Percentiles rank a stretch among this genome's conserved stretches.
Conservation (phyloP, 2,797 vertebrate genomes). For the Dendrocincla tyrannina region DNA sequence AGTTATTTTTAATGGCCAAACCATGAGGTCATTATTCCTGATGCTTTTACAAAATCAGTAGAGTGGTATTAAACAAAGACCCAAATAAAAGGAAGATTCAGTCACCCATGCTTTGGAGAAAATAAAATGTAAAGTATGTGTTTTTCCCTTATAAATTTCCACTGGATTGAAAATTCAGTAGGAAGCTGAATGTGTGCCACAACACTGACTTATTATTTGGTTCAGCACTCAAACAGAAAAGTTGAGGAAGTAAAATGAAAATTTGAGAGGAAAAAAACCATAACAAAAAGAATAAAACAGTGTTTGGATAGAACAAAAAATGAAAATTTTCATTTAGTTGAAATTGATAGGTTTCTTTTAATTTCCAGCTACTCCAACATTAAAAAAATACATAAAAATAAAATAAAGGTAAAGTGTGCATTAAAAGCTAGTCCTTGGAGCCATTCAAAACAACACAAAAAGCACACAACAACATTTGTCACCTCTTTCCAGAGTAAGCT, state of each 20-base stretch:
- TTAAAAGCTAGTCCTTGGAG: background rate
- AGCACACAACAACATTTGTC: background rate
- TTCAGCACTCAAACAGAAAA: background rate
- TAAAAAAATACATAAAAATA: too few relatives aligned
- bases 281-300: background rate
- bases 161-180: background rate
- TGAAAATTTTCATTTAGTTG: background rate
- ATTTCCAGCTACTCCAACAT: background rate
- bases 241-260: background rate
- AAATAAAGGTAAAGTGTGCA: fast-evolving
- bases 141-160: background rate
- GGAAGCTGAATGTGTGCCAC: background rate
- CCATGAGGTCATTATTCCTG: conserved; percentile 1
- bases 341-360: background rate
- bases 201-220: background rate
- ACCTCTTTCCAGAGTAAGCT: background rate
- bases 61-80: background rate
- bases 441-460: background rate
- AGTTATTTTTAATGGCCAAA: conserved; percentile 10
- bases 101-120: background rate
- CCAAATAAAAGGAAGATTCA: background rate
- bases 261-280: background rate
- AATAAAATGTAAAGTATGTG: background rate
- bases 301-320: background rate
- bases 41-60: background rate